Evolutionary conservation across 2,797 vertebrate species (phyloP), one percentile per base, ranked within the genome.

Genomic region (Apogon talboti): DNA sequence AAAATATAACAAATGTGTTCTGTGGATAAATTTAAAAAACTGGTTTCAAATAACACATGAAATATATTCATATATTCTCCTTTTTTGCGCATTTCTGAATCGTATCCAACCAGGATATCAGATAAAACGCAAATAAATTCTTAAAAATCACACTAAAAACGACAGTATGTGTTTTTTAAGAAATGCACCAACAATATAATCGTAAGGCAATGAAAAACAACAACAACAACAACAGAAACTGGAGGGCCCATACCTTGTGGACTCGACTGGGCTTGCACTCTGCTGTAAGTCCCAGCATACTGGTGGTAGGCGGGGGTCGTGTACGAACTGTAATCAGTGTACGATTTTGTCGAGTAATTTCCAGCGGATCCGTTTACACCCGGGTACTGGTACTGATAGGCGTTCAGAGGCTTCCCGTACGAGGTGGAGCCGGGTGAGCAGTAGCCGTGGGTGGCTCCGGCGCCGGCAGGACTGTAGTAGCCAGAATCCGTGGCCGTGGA

Each of bases 401-500:
- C 94, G 67, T 96, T 97, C 70, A 98, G 95, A 12, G 96, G 94
- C 91, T 99, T 99, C 82, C 96, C 96, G 64, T 97, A 99, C 62
- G 96, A 94, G 72, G 94, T 91, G 71, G 98, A 95, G 84, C 94
- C 95, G 83, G 98, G 97, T 62, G 97, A 98, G 89, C 96, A 96
- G 92, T 99, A 99, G 85, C 97, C 96, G 83, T 98, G 97, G 60
- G 93, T 88, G 71, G 93, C 87, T 79, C 91, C 94, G 11, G 83
- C 90, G 40, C 91, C 82, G 16, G 82, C 88, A 58, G 96, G 93
- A 93, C 95, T 93, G 92, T 98, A 99, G 91, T 98, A 99, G 92
- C 98, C 98, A 83, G 96, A 95, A 92, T 99, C 97, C 88, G 98
- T 98, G 89, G 98, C 96, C 65, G 96, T 95, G 18, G 98, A 97